These are phyloP conservation scores for Hapalemur alaotrensis DNA, from an alignment of 2,797 vertebrate genomes.

Conservation along the genomic window DNA sequence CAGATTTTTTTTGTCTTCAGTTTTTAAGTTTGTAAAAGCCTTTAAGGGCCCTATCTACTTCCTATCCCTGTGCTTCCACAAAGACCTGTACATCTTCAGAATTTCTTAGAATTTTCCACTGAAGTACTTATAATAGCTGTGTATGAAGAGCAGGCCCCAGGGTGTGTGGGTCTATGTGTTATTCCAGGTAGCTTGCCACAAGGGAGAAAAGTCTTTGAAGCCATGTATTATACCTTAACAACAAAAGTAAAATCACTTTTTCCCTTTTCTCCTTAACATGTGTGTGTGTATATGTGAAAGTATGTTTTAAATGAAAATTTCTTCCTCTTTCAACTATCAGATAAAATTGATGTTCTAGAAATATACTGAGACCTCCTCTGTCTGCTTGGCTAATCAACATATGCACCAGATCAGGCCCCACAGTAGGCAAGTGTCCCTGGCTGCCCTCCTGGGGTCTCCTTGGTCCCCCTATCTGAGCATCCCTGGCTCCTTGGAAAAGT, in stretches of 20 bases:
- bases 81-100: neutral
- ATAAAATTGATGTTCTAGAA: neutral
- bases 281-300: neutral
- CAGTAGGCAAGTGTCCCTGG: neutral
- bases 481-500: neutral
- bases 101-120: neutral
- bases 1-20: neutral
- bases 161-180: accelerated
- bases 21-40: conserved; percentile 19
- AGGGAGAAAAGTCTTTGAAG: neutral
- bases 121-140: neutral
- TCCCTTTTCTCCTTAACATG: neutral
- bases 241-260: neutral
- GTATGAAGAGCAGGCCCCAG: neutral
- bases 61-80: neutral
- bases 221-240: neutral
- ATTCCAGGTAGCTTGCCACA: neutral
- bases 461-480: neutral
- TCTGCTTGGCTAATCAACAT: neutral
- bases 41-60: neutral
- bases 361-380: neutral
- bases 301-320: conserved; percentile 3
- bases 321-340: neutral
- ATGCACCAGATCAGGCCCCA: too few relatives aligned
- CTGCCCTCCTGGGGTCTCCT: accelerated